Conservation (phyloP, 2,113 vertebrate species). For the Bufo bufo region DNA sequence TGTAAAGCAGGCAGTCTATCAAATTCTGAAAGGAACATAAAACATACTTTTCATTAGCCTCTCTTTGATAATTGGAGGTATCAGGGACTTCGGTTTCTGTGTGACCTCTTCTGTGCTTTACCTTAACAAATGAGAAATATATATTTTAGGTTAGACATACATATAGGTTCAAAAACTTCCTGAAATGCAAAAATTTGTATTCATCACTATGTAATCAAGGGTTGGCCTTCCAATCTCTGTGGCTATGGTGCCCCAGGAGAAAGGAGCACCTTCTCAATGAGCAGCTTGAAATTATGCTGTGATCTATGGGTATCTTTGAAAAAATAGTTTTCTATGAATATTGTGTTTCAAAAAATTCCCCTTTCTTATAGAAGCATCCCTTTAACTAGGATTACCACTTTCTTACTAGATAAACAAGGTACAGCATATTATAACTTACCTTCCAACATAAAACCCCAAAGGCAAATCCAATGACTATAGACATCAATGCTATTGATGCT, state of each 20-base stretch:
- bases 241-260: neutral
- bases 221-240: neutral
- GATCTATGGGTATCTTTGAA: too few species aligned
- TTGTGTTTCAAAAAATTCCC: too few species aligned
- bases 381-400: neutral
- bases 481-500: slow-evolving; percentile 72
- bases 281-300: neutral
- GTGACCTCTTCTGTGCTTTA: slow-evolving; percentile 71
- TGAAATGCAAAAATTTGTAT: neutral
- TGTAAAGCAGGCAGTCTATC: neutral
- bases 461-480: slow-evolving; percentile 75
- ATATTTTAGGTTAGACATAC: neutral
- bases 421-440: slow-evolving; percentile 63
- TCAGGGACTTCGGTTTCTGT: slow-evolving; percentile 68
- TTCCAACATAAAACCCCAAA: slow-evolving; percentile 80
- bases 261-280: neutral
- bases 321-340: too few species aligned
- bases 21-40: neutral
- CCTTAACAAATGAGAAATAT: slow-evolving; percentile 64
- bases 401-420: neutral
- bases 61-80: slow-evolving; percentile 70
- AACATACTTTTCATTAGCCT: slow-evolving; percentile 78
- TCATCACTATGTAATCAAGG: neutral
- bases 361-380: too few species aligned
- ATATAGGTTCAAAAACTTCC: too few species aligned